Base-by-base conservation (phyloP, 2,888 invertebrate genomes). In the Drosophila borealis region DNA sequence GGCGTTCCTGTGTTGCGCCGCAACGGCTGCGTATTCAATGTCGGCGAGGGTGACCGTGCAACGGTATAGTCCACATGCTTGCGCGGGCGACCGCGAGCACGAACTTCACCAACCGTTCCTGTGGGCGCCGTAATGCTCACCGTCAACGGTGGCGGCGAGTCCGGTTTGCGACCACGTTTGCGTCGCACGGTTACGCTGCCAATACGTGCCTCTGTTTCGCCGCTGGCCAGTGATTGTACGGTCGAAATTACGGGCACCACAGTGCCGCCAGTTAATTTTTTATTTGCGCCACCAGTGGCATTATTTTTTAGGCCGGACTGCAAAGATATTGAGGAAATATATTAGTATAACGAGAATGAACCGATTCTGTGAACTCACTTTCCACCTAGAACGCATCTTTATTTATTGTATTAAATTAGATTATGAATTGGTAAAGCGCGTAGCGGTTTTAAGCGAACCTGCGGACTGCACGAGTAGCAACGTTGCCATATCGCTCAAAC, bases 181-280 rank as follows among this genome's bases (percentile, higher is more conserved):
- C 91, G 87, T 10, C 91, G 79, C 9, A 91, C 82, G 0, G 90
- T 85, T 4, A 90, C 74, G 57, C 76, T 90, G 2, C 90, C 88
- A 37, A 91, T 88, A 50, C 89, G 81, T 10, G 91, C 87, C 62
- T 91, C 91, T 3, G 88, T 90, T 63, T 90, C 89, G 17, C 91
- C 90, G 49, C 90, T 90, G 4, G 96, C 96, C 34, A 96, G 91
- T 2, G 96, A 96, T 49, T 95, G 95, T 0, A 96, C 96, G 64
- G 94, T 95, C 0, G 96, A 95, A 80, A 96, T 96, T 1, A 96
- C 95, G 0, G 96, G 96, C 88, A 96, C 91, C 3, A 93, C 92
- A 3, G 91, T 86, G 0, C 81, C 74, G 5, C 71, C 65, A 17
- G 49, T 44, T 2, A 66, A 65, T 64, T 44, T 92, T 78, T 29